A percentile compares a stretch with the other conserved stretches of the same genome.
Conservation (phyloP, 1,140 invertebrate species). For the Venustaconcha ellipsiformis region DNA sequence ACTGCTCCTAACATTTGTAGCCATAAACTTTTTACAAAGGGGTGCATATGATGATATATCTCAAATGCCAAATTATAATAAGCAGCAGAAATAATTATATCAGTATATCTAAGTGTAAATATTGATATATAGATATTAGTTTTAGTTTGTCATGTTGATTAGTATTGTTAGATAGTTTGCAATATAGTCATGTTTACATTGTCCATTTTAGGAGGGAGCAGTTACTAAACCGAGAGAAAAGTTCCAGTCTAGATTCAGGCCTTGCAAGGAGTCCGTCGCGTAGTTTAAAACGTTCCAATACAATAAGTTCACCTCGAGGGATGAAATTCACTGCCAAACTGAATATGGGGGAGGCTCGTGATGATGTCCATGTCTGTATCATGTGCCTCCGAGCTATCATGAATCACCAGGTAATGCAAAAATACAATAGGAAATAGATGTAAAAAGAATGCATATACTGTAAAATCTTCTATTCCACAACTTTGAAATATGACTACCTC, state of each 20-base stretch:
- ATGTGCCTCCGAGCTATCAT: slow-evolving; percentile 99
- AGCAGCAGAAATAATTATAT: too few relatives aligned
- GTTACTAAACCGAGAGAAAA: slow-evolving; percentile 61
- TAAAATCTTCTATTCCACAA: too few relatives aligned
- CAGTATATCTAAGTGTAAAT: too few relatives aligned
- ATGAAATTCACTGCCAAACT: slow-evolving; percentile 70
- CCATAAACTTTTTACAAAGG: too few relatives aligned
- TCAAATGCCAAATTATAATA: too few relatives aligned
- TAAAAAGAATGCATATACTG: too few relatives aligned
- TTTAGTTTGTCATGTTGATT: not conserved
- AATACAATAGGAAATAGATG: too few relatives aligned
- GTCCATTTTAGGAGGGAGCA: slow-evolving; percentile 56
- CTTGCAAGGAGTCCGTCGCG: slow-evolving; percentile 52
- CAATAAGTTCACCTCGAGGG: slow-evolving; percentile 54
- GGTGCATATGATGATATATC: too few relatives aligned
- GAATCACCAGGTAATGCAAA: slow-evolving; percentile 92
- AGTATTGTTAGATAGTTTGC: not conserved
- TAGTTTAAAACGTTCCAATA: slow-evolving; percentile 59
- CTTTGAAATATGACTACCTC: too few relatives aligned
- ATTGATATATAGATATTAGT: too few relatives aligned
- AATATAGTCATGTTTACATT: not conserved
- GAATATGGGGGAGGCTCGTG: slow-evolving; percentile 97
- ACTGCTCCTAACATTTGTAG: too few relatives aligned
- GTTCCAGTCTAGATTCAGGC: slow-evolving; percentile 59
- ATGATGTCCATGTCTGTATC: slow-evolving; percentile 99